These are phyloP conservation scores for Hylaeus volcanicus DNA, from an alignment of 1,140 invertebrate species.

Conservation along the genomic window DNA sequence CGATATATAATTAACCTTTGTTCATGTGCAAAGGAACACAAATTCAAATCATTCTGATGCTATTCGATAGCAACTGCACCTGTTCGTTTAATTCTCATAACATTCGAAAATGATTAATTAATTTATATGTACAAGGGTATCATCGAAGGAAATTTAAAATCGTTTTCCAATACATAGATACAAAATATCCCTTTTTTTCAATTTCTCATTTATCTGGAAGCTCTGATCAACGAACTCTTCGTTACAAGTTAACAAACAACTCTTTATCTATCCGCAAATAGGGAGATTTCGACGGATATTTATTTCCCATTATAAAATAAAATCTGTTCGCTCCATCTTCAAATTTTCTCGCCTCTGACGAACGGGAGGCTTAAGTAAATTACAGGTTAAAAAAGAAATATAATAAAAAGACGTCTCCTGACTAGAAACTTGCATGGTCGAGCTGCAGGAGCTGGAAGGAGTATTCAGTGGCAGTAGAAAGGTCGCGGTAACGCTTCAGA, in stretches of 20 bases:
- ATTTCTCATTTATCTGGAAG: neutral
- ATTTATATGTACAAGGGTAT: neutral
- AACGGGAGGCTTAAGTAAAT: constrained; percentile 57
- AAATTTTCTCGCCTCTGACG: constrained; percentile 40
- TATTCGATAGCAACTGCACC: neutral
- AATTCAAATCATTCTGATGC: neutral
- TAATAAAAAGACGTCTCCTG: constrained; percentile 73
- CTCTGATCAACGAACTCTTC: neutral
- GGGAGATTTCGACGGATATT: constrained; percentile 30
- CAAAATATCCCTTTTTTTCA: no score
- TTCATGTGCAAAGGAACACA: neutral
- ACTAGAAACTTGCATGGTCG: constrained; percentile 78
- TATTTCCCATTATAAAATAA: constrained; percentile 15
- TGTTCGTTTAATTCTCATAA: neutral
- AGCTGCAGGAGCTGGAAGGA: constrained; percentile 77
- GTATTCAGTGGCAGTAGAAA: constrained; percentile 75
- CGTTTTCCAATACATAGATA: neutral
- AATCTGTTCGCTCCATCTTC: constrained; percentile 6
- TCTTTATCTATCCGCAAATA: constrained; percentile 37
- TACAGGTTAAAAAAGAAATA: constrained; percentile 43
- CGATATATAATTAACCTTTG: neutral
- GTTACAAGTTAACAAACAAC: neutral
- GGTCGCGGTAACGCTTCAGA: constrained; percentile 41
- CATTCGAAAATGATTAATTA: neutral
- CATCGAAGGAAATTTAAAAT: neutral